phyloP scores from a whole-genome alignment of 2,113 vertebrate genomes.

The Calonectris borealis region DNA sequence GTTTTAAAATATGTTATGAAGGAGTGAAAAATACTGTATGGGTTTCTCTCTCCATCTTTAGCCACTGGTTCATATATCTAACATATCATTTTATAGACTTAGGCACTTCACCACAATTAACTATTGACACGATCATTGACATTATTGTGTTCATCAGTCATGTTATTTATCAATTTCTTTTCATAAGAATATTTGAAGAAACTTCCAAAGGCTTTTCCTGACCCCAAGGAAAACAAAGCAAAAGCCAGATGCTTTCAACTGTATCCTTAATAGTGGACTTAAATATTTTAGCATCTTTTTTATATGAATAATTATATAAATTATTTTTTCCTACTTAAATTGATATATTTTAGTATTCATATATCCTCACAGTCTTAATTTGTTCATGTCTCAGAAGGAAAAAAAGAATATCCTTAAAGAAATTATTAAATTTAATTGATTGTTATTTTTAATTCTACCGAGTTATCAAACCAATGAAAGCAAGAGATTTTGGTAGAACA shows the following conservation, averaged over 20 bases:
- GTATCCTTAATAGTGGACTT: background rate
- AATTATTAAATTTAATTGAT: background rate
- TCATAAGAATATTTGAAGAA: background rate
- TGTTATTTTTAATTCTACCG: background rate
- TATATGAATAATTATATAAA: background rate
- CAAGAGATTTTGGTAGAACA: background rate
- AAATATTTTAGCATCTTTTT: background rate
- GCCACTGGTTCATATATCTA: background rate
- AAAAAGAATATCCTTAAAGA: background rate
- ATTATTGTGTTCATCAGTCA: background rate
- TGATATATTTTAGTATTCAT: background rate
- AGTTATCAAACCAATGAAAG: background rate
- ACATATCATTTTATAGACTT: background rate
- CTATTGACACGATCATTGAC: background rate
- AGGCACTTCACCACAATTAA: background rate
- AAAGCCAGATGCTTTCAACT: background rate
- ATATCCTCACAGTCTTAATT: background rate
- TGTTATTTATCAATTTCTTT: background rate
- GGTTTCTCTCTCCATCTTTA: background rate
- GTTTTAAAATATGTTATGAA: background rate
- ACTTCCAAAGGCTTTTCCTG: background rate
- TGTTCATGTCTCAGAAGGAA: background rate
- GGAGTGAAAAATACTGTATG: background rate
- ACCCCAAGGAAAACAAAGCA: background rate
- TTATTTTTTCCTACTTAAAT: background rate